A percentile compares a stretch with the other conserved stretches of the same genome.
These are phyloP conservation scores for Leptobrachium ailaonicum DNA, from an alignment of 2,113 vertebrate genomes.

Conservation along the genomic window DNA sequence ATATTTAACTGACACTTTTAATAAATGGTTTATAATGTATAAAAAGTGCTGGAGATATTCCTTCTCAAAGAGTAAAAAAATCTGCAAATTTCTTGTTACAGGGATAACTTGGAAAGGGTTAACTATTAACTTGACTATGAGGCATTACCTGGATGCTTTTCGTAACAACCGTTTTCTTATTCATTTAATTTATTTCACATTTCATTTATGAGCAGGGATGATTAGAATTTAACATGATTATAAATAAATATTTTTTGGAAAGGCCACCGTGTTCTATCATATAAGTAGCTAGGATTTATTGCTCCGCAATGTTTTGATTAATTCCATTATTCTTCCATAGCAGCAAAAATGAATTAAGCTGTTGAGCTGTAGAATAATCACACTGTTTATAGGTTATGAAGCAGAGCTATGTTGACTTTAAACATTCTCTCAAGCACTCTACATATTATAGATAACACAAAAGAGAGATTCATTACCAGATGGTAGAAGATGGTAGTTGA, in stretches of 20 bases:
- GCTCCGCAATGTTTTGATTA: conserved; percentile 31
- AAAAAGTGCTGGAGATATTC: too few species aligned
- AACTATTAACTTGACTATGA: neutral
- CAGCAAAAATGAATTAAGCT: conserved; percentile 32
- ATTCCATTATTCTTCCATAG: conserved; percentile 39
- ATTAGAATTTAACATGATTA: conserved; percentile 26
- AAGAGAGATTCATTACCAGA: too few species aligned
- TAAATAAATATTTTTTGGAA: conserved; percentile 3
- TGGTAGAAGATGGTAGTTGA: too few species aligned
- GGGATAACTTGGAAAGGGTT: too few species aligned
- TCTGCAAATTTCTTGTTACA: too few species aligned
- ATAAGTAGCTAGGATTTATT: conserved; percentile 34
- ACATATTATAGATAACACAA: neutral
- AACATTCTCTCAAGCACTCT: neutral
- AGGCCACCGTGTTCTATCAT: conserved; percentile 19
- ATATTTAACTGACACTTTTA: too few species aligned
- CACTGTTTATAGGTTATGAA: conserved; percentile 24
- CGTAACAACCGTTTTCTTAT: neutral
- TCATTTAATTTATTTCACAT: conserved; percentile 3
- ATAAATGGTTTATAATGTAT: too few species aligned
- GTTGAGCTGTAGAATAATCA: conserved; percentile 28
- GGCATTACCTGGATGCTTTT: neutral
- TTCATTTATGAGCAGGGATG: conserved; percentile 10
- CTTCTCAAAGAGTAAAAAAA: too few species aligned
- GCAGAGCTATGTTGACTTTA: neutral